Percentiles rank a stretch among this genome's conserved stretches.
Evolutionary conservation across 2,888 invertebrate genomes (phyloP).

Genomic region (Syritta pipiens): DNA sequence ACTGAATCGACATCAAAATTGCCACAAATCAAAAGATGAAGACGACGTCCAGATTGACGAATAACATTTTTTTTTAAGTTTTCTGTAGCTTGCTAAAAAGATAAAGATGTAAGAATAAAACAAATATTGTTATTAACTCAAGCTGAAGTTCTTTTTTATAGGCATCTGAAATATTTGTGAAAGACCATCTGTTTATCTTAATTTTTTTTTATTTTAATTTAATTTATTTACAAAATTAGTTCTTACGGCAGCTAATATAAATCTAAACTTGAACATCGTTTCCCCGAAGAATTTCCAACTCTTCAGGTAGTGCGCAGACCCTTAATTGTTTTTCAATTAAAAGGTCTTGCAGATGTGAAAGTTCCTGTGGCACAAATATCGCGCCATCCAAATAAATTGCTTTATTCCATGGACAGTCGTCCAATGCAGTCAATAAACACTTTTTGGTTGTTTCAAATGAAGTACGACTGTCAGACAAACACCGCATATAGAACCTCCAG

Average conservation of each 20-base stretch:
- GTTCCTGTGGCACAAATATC: slow-evolving; percentile 83
- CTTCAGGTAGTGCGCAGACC: slow-evolving; percentile 87
- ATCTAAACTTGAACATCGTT: slow-evolving; percentile 32
- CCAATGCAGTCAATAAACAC: slow-evolving; percentile 81
- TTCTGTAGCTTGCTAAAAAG: too few relatives aligned
- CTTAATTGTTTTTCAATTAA: slow-evolving; percentile 87
- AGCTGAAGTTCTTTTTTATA: too few relatives aligned
- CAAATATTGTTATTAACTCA: too few relatives aligned
- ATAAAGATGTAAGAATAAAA: too few relatives aligned
- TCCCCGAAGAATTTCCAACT: slow-evolving; percentile 82
- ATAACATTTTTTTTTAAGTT: background rate
- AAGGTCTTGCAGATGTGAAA: slow-evolving; percentile 86
- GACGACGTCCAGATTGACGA: background rate
- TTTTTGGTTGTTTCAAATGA: slow-evolving; percentile 76
- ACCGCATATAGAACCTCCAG: slow-evolving; percentile 84
- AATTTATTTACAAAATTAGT: too few relatives aligned
- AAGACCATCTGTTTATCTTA: too few relatives aligned
- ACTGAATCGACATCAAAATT: slow-evolving; percentile 44
- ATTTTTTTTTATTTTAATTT: background rate
- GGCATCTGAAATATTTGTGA: too few relatives aligned
- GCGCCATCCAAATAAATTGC: slow-evolving; percentile 85
- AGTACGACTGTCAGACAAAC: slow-evolving; percentile 78
- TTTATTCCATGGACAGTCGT: slow-evolving; percentile 84
- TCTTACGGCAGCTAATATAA: too few relatives aligned
- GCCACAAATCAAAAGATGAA: slow-evolving; percentile 22